Evolutionary conservation across 2,888 invertebrate genomes (phyloP).

Genomic region (Nephrotoma appendiculata): DNA sequence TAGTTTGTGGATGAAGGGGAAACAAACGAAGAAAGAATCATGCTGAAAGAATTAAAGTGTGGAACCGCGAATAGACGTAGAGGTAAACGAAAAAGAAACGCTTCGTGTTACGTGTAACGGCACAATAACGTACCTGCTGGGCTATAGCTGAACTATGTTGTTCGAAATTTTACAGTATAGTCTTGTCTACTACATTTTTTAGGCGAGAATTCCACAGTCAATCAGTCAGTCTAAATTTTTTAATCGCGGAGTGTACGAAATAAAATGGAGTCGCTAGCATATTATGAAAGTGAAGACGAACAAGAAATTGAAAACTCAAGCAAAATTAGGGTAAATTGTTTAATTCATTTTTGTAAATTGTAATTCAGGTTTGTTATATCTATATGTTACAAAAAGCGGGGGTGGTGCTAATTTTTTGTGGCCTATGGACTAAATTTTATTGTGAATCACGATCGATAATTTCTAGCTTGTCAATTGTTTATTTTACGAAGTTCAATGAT

Average conservation of each 20-base stretch:
- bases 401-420: background rate
- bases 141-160: too few species aligned
- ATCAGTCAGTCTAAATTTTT: background rate
- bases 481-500: too few species aligned
- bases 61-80: too few species aligned
- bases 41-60: too few species aligned
- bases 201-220: too few species aligned
- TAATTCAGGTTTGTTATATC: background rate
- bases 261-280: conserved; percentile 58
- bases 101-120: too few species aligned
- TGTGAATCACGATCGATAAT: background rate
- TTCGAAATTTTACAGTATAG: too few species aligned
- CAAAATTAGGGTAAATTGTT: conserved; percentile 26
- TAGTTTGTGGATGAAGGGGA: too few species aligned
- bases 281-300: conserved; percentile 68
- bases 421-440: background rate
- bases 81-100: too few species aligned
- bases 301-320: conserved; percentile 34
- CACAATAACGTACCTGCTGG: too few species aligned
- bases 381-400: background rate
- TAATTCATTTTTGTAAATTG: background rate
- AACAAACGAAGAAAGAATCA: too few species aligned
- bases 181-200: too few species aligned
- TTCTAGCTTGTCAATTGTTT: background rate
- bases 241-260: conserved; percentile 10